Evolutionary conservation across 2,888 invertebrate species (phyloP).

Genomic region (Drosophila falleni): DNA sequence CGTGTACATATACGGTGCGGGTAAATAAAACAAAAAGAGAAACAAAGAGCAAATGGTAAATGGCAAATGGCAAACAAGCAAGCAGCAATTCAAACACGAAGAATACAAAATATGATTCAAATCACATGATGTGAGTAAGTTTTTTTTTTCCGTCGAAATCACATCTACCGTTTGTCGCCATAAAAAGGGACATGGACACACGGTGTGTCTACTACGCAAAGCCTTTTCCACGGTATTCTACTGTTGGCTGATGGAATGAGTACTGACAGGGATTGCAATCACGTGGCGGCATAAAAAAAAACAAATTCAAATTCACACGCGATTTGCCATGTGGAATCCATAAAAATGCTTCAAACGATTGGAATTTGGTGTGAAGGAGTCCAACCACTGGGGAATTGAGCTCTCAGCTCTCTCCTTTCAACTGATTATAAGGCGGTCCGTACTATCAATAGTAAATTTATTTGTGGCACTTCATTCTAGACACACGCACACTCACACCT

Average conservation of each 20-base stretch:
- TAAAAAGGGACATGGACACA: slow-evolving; percentile 41
- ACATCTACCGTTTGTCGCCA: slow-evolving; percentile 31
- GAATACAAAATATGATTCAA: slow-evolving; percentile 54
- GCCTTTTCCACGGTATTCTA: not conserved
- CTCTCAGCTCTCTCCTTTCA: slow-evolving; percentile 54
- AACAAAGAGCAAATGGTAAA: slow-evolving; percentile 17
- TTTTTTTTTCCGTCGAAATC: slow-evolving; percentile 32
- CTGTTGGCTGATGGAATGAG: slow-evolving; percentile 20
- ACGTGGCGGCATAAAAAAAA: slow-evolving; percentile 45
- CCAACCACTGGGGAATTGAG: slow-evolving; percentile 59
- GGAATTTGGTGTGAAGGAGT: slow-evolving; percentile 65
- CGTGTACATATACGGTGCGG: slow-evolving; percentile 31
- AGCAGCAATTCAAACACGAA: slow-evolving; percentile 43
- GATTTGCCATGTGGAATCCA: slow-evolving; percentile 72
- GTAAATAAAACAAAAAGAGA: slow-evolving; percentile 38
- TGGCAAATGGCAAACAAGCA: slow-evolving; percentile 24
- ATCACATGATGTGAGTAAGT: slow-evolving; percentile 57
- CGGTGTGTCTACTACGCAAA: slow-evolving; percentile 26
- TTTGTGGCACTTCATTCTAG: slow-evolving; percentile 37
- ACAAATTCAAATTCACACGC: slow-evolving; percentile 77
- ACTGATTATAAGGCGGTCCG: slow-evolving; percentile 65
- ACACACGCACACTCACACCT: slow-evolving; percentile 20
- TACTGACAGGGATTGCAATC: slow-evolving; percentile 20
- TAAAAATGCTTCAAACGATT: slow-evolving; percentile 72
- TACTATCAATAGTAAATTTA: slow-evolving; percentile 71